These are phyloP conservation scores for Drosophila dunni DNA, from an alignment of 1,140 invertebrate species.

Conservation along the genomic window DNA sequence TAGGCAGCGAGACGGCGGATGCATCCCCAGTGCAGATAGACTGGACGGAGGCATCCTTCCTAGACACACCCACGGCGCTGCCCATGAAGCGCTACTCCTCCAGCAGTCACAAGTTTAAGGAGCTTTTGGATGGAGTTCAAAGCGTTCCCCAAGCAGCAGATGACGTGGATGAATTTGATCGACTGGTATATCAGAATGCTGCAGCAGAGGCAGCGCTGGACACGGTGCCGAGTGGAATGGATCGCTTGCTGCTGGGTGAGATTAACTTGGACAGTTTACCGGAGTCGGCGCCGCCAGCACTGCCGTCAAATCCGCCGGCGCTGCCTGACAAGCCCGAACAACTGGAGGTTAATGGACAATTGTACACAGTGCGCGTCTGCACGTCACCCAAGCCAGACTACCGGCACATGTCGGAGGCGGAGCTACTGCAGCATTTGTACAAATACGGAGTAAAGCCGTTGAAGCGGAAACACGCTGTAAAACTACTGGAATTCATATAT, in stretches of 20 bases:
- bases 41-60: slow-evolving; percentile 71
- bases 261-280: slow-evolving; percentile 54
- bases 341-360: slow-evolving; percentile 60
- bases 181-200: slow-evolving; percentile 45
- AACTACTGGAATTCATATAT: slow-evolving; percentile 78
- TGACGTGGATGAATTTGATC: slow-evolving; percentile 67
- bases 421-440: slow-evolving; percentile 70
- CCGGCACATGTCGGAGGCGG: slow-evolving; percentile 42
- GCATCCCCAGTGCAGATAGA: slow-evolving; percentile 43
- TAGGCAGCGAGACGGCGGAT: neutral
- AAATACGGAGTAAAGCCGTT: slow-evolving; percentile 79
- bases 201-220: slow-evolving; percentile 15
- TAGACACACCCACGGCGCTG: slow-evolving; percentile 52
- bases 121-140: slow-evolving; percentile 35
- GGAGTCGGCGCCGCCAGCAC: neutral
- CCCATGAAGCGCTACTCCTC: slow-evolving; percentile 47
- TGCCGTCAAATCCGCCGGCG: neutral
- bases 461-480: slow-evolving; percentile 77
- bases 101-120: slow-evolving; percentile 61
- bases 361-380: slow-evolving; percentile 57
- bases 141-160: slow-evolving; percentile 20
- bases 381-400: slow-evolving; percentile 67
- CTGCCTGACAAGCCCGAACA: slow-evolving; percentile 27
- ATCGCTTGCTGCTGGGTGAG: slow-evolving; percentile 59
- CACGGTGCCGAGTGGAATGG: slow-evolving; percentile 63